phyloP scores from a whole-genome alignment of 2,888 invertebrate species.

The Athalia circularis region DNA sequence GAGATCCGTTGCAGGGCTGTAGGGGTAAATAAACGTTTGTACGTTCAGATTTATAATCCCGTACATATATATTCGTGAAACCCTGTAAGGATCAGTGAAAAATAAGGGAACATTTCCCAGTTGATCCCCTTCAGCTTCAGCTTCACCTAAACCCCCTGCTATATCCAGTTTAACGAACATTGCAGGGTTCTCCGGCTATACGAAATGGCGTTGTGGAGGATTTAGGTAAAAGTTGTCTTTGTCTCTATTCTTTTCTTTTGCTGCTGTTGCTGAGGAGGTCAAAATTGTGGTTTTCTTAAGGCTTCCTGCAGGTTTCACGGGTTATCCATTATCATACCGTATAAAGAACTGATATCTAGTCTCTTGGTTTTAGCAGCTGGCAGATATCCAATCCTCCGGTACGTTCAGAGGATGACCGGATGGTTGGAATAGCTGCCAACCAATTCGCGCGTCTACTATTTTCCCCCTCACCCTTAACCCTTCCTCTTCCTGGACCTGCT shows the following conservation, averaged over 20 bases:
- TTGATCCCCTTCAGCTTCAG: conserved; percentile 2
- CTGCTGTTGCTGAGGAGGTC: not conserved
- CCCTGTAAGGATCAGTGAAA: not conserved
- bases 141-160: not conserved
- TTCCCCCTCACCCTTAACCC: not conserved
- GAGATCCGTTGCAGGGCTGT: not conserved
- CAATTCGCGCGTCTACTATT: conserved; percentile 24
- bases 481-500: too few relatives aligned
- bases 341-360: conserved; percentile 27
- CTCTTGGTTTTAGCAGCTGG: conserved; percentile 38
- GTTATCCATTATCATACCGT: conserved; percentile 26
- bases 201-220: not conserved
- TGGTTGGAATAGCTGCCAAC: conserved; percentile 40
- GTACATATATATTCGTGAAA: not conserved
- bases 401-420: conserved; percentile 27
- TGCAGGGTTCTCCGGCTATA: conserved; percentile 2
- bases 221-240: conserved; percentile 31
- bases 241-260: too few relatives aligned
- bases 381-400: conserved; percentile 34
- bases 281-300: conserved; percentile 6
- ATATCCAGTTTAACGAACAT: not conserved
- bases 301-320: conserved; percentile 33
- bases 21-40: not conserved
- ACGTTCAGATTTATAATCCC: not conserved
- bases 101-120: conserved; percentile 5